Evolutionary conservation across 2,888 invertebrate genomes (phyloP), one percentile per base, ranked within the genome.

Genomic region (Calameuta filiformis): DNA sequence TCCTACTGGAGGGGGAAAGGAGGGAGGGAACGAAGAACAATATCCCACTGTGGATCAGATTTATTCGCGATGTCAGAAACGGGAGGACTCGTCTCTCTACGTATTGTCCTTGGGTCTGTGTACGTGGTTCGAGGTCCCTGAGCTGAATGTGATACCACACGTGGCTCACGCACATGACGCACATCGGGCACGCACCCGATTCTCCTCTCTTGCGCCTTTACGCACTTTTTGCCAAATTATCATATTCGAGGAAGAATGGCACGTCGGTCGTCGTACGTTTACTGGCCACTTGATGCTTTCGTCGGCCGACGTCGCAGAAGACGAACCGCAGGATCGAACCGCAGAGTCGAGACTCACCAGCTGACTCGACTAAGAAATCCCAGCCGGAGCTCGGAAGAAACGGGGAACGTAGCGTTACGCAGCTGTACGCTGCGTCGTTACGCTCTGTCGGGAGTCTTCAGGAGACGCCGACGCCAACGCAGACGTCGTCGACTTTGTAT

Each of bases 311-410:
- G 56, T 23, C 23, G 73, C 71, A 31, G 33, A 12, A 71, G 71
- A 75, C 76, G 56, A 56, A 76, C 78, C 78, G 75, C 75, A 78
- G 75, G 15, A 33, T 69, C 73, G 35, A 68, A 78, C 78, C 78
- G 75, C 78, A 78, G 56, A 76, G 71, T 35, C 75, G 73, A 40
- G 71, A 34, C 56, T 9, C 33, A 33, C 73, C 78, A 68, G 75
- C 78, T 76, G 78, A 56, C 56, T 73, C 73, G 75, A 75, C 35
- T 73, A 73, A 75, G 71, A 78, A 78, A 75, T 78, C 76, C 31
- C 75, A 56, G 73, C 15, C 69, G 40, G 31, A 69, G 68, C 37
- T 69, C 15, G 34, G 31, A 3, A 31, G 12, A 56, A 75, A 30
- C 23, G n/a, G 23, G 34, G 71, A 34, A 71, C 71, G 71, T 33